phyloP scores from a whole-genome alignment of 2,113 vertebrate species.

The Tympanuchus pallidicinctus region DNA sequence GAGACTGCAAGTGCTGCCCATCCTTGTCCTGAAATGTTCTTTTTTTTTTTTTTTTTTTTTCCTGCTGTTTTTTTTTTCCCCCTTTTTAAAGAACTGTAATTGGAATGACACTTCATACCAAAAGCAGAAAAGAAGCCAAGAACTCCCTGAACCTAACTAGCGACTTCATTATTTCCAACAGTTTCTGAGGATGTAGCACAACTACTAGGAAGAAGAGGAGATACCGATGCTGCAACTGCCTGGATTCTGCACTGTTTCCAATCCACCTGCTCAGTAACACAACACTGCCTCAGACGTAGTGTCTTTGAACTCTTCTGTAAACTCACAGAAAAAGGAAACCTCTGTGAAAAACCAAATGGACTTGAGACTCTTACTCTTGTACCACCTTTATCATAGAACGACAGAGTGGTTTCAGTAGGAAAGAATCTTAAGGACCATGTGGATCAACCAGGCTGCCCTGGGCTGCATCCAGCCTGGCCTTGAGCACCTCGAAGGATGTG shows the following conservation, averaged over 20 bases:
- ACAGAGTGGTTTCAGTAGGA: background rate
- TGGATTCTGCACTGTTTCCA: background rate
- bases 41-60: background rate
- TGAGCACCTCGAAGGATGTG: background rate
- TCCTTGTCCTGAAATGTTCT: conserved; percentile 35
- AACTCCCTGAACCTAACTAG: conserved; percentile 10
- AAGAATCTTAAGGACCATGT: background rate
- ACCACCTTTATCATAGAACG: background rate
- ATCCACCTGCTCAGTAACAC: background rate
- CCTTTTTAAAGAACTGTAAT: background rate
- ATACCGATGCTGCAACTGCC: background rate
- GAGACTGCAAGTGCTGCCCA: conserved; percentile 6
- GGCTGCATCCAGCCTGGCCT: background rate
- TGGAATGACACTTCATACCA: conserved; percentile 5
- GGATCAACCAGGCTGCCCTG: background rate
- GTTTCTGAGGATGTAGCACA: conserved; percentile 30
- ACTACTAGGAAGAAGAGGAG: background rate
- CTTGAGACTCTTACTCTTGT: background rate
- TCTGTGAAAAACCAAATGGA: background rate
- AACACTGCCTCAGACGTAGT: background rate
- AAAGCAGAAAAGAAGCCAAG: conserved; percentile 10
- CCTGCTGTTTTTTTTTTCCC: background rate
- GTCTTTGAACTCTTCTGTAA: background rate
- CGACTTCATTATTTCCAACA: background rate
- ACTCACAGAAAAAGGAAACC: background rate